Conservation (phyloP, 2,797 vertebrate genomes). For the Euthynnus affinis region DNA sequence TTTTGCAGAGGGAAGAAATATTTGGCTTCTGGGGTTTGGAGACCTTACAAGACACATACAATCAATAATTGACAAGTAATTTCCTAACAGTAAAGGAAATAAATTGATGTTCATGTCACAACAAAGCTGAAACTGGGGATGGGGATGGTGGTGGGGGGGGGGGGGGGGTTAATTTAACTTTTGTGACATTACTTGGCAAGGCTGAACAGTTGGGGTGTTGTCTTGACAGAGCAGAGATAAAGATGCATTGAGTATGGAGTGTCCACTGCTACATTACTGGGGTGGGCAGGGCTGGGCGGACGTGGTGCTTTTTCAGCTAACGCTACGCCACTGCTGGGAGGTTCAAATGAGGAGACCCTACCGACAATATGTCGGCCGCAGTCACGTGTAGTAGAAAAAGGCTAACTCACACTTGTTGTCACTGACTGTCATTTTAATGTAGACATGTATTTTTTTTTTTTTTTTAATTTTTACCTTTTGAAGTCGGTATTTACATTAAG, state of each 20-base stretch:
- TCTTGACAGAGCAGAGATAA: slow-evolving; percentile 31
- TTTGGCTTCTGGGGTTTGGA: background rate
- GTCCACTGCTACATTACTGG: slow-evolving; percentile 25
- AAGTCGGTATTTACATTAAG: background rate
- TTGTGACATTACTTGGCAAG: slow-evolving; percentile 10
- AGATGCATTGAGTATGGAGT: background rate
- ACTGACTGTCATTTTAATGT: background rate
- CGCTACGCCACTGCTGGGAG: slow-evolving; percentile 72
- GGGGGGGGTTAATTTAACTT: background rate
- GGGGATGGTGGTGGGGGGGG: too few relatives aligned
- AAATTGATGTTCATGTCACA: background rate
- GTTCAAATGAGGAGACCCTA: slow-evolving; percentile 63
- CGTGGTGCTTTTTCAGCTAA: slow-evolving; percentile 14
- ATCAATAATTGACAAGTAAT: too few relatives aligned
- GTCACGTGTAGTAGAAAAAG: slow-evolving; percentile 70
- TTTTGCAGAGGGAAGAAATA: background rate
- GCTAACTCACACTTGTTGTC: slow-evolving; percentile 17
- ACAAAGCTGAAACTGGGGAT: background rate
- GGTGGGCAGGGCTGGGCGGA: slow-evolving; percentile 40
- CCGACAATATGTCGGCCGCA: slow-evolving; percentile 79
- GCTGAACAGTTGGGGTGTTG: slow-evolving; percentile 50
- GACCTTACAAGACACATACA: background rate
- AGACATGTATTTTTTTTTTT: too few relatives aligned
- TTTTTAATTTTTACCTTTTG: background rate
- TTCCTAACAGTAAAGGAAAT: background rate